Percentiles rank a stretch among this genome's conserved stretches.
Evolutionary conservation across 2,888 invertebrate species (phyloP).

Genomic region (Erebia aethiops): DNA sequence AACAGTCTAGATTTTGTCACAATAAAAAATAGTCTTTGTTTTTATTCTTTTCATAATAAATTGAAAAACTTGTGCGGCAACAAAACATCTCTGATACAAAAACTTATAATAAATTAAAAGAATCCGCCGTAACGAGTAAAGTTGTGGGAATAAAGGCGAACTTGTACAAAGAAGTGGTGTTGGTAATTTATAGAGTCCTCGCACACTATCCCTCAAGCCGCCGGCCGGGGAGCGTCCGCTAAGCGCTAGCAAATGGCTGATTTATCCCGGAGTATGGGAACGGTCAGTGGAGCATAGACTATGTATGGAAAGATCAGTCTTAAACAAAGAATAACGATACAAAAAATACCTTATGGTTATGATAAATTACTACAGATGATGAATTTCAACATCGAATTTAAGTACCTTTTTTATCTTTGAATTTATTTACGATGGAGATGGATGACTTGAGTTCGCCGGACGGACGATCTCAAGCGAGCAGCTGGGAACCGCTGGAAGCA

Average conservation of each 20-base stretch:
- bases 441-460: no score
- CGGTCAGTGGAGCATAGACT: background rate
- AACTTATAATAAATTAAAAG: slow-evolving; percentile 22
- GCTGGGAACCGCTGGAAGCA: no score
- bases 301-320: no score
- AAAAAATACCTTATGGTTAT: no score
- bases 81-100: slow-evolving; percentile 15
- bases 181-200: slow-evolving; percentile 9
- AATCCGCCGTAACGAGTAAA: slow-evolving; percentile 16
- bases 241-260: background rate
- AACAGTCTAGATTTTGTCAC: background rate
- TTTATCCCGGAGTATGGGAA: background rate
- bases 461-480: no score
- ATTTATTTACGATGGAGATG: no score
- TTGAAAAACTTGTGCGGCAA: slow-evolving; percentile 16
- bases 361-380: no score
- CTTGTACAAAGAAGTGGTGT: background rate
- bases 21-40: background rate
- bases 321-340: no score
- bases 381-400: no score
- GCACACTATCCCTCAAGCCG: background rate
- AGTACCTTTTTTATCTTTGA: no score
- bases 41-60: slow-evolving; percentile 6
- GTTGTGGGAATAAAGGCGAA: slow-evolving; percentile 1
- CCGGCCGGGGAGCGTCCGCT: background rate